Conservation (phyloP, 2,797 vertebrate species). For the Halcyon leucocephala region DNA sequence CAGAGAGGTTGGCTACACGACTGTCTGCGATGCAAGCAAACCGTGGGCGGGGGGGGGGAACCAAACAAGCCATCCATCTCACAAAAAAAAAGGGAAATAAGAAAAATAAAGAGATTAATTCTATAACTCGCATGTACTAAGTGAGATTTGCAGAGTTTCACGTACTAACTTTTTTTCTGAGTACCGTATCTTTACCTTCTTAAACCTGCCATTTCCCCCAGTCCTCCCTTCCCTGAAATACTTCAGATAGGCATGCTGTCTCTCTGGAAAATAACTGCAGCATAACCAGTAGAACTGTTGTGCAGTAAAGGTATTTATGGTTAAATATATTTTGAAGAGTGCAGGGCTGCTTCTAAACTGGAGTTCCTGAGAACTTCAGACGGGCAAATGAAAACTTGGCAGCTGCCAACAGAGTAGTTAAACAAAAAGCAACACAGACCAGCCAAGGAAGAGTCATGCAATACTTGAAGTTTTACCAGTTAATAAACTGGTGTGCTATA, state of each 20-base stretch:
- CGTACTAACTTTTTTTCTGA: not conserved
- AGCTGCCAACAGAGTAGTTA: not conserved
- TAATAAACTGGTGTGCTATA: not conserved
- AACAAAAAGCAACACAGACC: not conserved
- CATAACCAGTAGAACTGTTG: not conserved
- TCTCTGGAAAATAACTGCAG: not conserved
- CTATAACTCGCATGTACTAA: not conserved
- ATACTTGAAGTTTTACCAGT: not conserved
- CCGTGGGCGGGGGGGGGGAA: too few relatives aligned
- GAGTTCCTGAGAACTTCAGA: not conserved
- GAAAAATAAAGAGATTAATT: not conserved
- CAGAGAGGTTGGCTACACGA: not conserved
- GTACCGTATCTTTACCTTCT: not conserved
- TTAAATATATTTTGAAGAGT: not conserved
- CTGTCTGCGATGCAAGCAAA: not conserved
- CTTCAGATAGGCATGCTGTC: not conserved
- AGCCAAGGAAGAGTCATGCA: not conserved
- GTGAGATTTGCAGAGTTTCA: not conserved
- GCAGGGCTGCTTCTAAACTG: not conserved
- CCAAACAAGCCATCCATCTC: not conserved
- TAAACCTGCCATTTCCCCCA: not conserved
- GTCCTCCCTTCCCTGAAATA: not conserved
- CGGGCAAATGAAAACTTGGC: not conserved
- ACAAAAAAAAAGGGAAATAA: rapidly evolving
- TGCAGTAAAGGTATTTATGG: not conserved